These are phyloP conservation scores for Pholis gunnellus DNA, from an alignment of 2,113 vertebrate genomes.

Conservation along the genomic window DNA sequence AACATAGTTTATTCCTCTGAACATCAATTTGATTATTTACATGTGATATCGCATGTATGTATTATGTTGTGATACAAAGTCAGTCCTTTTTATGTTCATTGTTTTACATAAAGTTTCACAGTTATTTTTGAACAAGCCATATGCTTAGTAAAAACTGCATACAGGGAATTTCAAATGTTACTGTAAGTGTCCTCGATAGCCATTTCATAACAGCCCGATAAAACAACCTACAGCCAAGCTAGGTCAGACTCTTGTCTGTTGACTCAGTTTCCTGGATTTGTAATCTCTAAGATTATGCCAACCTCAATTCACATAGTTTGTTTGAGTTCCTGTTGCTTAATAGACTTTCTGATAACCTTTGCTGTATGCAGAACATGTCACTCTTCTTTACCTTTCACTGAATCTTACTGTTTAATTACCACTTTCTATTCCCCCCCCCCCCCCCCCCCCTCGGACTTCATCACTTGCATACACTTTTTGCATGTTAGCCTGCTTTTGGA, in stretches of 20 bases:
- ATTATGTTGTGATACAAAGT: not conserved
- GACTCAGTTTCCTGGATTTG: slow-evolving; percentile 59
- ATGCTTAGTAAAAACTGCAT: not conserved
- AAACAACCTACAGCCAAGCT: slow-evolving; percentile 26
- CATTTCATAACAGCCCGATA: slow-evolving; percentile 6
- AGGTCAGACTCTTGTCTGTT: slow-evolving; percentile 51
- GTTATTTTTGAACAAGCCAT: not conserved
- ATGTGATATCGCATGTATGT: not conserved
- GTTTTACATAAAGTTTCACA: not conserved
- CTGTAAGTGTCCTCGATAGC: not conserved
- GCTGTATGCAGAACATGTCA: slow-evolving; percentile 4
- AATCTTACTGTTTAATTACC: not conserved
- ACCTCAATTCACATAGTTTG: slow-evolving; percentile 44
- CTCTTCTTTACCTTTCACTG: not conserved
- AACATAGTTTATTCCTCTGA: not conserved
- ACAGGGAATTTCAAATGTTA: not conserved
- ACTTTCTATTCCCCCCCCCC: not conserved
- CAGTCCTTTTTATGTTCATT: not conserved
- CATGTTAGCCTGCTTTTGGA: not conserved
- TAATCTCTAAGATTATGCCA: slow-evolving; percentile 58
- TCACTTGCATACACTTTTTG: not conserved
- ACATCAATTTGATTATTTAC: not conserved
- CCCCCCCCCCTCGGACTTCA: no score
- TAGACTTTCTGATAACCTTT: slow-evolving; percentile 26
- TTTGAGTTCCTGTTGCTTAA: slow-evolving; percentile 46